These are phyloP conservation scores for Hartigia nigra DNA, from an alignment of 2,888 invertebrate genomes.

Conservation along the genomic window DNA sequence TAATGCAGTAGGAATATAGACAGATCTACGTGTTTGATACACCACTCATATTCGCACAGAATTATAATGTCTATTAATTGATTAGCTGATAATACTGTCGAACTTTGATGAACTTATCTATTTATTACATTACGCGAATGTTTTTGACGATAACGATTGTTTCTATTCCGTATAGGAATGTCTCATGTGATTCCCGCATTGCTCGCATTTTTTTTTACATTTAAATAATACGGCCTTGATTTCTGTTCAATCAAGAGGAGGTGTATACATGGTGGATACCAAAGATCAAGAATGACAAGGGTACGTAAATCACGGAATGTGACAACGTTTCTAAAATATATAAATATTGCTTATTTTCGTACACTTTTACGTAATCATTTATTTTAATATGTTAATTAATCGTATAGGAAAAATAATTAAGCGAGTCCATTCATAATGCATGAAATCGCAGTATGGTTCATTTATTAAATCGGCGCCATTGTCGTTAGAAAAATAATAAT, in stretches of 20 bases:
- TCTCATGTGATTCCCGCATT: not conserved
- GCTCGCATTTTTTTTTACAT: not conserved
- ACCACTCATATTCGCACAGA: not conserved
- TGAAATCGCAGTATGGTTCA: no score
- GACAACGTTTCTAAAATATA: no score
- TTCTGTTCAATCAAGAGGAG: not conserved
- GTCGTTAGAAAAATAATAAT: not conserved
- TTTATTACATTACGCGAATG: not conserved
- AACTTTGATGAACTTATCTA: not conserved
- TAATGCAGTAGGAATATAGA: not conserved
- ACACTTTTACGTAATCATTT: not conserved
- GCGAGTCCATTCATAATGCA: no score
- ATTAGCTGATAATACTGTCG: not conserved
- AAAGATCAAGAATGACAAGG: not conserved
- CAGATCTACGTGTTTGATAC: not conserved
- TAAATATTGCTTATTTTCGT: not conserved
- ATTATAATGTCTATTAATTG: not conserved
- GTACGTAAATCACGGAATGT: no score
- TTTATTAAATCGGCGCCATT: not conserved
- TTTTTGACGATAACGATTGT: not conserved
- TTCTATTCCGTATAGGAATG: not conserved
- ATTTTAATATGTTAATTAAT: not conserved
- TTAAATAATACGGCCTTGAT: not conserved
- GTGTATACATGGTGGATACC: not conserved
- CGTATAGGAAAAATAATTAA: not conserved